A percentile compares a stretch with the other conserved stretches of the same genome.
Evolutionary conservation across 2,797 vertebrate species (phyloP).

Genomic region (Artibeus lituratus): DNA sequence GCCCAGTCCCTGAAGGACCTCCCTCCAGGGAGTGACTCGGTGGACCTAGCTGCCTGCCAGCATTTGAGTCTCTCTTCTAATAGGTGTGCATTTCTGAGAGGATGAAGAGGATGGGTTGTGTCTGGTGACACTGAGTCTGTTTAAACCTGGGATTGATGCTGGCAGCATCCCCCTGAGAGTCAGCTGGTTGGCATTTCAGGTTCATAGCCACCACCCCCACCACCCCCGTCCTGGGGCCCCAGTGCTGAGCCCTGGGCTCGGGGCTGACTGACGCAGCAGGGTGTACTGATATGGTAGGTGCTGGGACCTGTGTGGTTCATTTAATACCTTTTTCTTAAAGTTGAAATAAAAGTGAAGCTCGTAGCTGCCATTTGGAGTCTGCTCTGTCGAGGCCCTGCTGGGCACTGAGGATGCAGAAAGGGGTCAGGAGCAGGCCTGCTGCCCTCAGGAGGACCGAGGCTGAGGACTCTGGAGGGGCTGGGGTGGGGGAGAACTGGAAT

Average conservation of each 20-base stretch:
- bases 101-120: fast-evolving
- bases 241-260: neutral
- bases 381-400: neutral
- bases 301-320: neutral
- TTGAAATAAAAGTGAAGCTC: neutral
- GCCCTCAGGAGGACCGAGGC: neutral
- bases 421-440: neutral
- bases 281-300: neutral
- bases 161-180: neutral
- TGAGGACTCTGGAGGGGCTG: neutral
- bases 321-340: neutral
- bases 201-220: neutral
- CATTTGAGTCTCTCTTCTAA: neutral
- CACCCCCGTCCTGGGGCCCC: neutral
- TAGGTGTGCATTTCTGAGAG: neutral
- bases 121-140: neutral
- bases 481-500: neutral
- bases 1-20: neutral
- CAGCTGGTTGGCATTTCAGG: neutral
- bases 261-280: neutral
- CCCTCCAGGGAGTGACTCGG: neutral
- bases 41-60: neutral
- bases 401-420: neutral
- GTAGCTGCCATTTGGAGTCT: neutral
- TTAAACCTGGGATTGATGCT: neutral